phyloP scores from a whole-genome alignment of 2,113 vertebrate species.

The Bujurquina vittata region DNA sequence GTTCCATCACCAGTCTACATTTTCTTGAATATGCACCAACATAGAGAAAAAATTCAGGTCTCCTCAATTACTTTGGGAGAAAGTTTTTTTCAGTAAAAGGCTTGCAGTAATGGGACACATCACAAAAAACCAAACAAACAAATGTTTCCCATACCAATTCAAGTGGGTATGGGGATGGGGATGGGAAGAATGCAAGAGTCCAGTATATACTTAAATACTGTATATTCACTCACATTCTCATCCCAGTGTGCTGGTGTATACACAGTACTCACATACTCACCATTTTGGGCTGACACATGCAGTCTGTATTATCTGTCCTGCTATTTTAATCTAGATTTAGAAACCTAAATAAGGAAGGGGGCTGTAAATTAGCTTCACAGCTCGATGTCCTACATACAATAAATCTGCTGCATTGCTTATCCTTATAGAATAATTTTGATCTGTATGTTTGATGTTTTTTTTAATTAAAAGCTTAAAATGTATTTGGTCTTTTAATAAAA shows the following conservation, averaged over 20 bases:
- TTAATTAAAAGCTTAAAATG: background rate
- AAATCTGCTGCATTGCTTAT: background rate
- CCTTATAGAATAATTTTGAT: background rate
- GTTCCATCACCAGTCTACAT: background rate
- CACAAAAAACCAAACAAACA: background rate
- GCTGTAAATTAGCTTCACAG: background rate
- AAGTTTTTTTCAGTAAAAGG: too few relatives aligned
- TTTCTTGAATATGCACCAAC: background rate
- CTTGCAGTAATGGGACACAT: too few relatives aligned
- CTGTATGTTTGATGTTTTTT: background rate
- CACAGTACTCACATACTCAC: background rate
- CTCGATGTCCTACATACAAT: background rate
- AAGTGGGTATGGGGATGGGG: background rate
- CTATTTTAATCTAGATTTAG: conserved; percentile 9
- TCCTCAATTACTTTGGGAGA: background rate
- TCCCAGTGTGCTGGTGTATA: background rate
- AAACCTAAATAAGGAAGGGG: background rate
- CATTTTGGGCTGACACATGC: background rate
- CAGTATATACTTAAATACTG: background rate
- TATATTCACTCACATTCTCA: background rate
- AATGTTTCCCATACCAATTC: background rate
- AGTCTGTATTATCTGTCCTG: background rate
- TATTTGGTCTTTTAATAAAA: background rate
- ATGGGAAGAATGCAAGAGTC: background rate
- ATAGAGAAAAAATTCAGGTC: background rate